Evolutionary conservation across 2,797 vertebrate genomes (phyloP), one percentile per base, ranked within the genome.

Genomic region (Anguilla anguilla): DNA sequence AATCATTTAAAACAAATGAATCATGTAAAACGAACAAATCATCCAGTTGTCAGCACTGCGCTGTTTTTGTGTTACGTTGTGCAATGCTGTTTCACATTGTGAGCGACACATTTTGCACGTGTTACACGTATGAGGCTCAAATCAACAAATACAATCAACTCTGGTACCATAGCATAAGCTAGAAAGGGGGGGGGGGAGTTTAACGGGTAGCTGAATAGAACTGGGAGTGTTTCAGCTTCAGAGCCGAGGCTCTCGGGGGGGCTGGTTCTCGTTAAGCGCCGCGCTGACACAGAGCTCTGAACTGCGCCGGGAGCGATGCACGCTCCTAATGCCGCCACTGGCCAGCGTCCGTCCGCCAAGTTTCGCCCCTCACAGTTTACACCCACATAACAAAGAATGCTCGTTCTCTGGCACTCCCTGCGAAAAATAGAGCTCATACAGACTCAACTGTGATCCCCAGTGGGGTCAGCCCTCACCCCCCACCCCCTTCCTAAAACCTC

Each of bases 241-340:
- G 28, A 35, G n/a, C n/a, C n/a, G n/a, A 64, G 31, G 2, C 67
- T 3, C n/a, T 28, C 67, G 5, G n/a, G 2, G 2, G 28, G 67
- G 82, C 69, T 74, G 53, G 11, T 72, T 72, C 59, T 61, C 28
- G 22, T 87, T 59, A 55, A 57, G 64, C 46, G 28, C 5, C 3
- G 67, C 31, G n/a, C 25, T 72, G 28, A 51, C 46, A 87, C 77
- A 84, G 88, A 85, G 64, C 25, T 25, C 35, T 74, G 84, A 86
- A 67, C 43, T 35, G 31, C 43, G 89, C 89, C 89, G 88, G 39
- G 72, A 53, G 72, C 15, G 35, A 31, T 17, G 11, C 2, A 2
- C 4, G 3, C 74, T 15, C 4, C 5, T 22, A 31, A 11, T 43
- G 3, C 15, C 15, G 22, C 3, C 22, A 15, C 17, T 11, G 55